Base-by-base conservation (phyloP, 2,888 invertebrate genomes). In the Venusia cambrica region DNA sequence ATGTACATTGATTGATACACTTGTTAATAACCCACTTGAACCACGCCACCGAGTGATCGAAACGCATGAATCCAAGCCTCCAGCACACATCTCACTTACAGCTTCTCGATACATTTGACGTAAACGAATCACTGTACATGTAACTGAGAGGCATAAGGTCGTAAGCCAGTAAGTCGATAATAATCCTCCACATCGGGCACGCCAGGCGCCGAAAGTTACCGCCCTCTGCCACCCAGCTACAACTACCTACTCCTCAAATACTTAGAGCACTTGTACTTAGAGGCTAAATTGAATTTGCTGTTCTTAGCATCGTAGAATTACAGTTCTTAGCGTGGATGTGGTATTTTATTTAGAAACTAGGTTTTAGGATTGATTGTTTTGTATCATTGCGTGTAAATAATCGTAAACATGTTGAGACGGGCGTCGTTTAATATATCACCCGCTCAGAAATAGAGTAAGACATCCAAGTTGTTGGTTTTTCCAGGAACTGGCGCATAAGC, bases 401-500 rank as follows among this genome's bases (percentile, higher is more conserved):
- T 16, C 33, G 33, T 27, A 34, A 10, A 30, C 6, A 32, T 44
- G 18, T 13, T 29, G 25, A 14, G 33, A 20, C 7, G 17, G 8
- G 28, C 2, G 26, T 36, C 10, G 18, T 25, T 26, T 18, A 9
- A 8, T 19, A n/a, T 13, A 30, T 7, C n/a, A 5, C 25, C 18
- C 5, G 34, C 6, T 4, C 11, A 8, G 14, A 24, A 4, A 29
- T 1, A 6, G 20, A 13, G 10, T 24, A 15, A n/a, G n/a, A n/a
- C n/a, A 39, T 51, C 58, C 26, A 30, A 13, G 22, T 12, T 25
- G 15, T 14, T 12, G 22, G 5, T 28, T 44, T 65, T 81, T 78
- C 47, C 90, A 94, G 94, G 94, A 95, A 88, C 88, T 95, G 87
- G 94, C 94, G 65, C 94, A 94, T 89, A 95, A 95, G 85, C 87